phyloP scores from a whole-genome alignment of 2,888 invertebrate species.

The Eurytoma adleriae region DNA sequence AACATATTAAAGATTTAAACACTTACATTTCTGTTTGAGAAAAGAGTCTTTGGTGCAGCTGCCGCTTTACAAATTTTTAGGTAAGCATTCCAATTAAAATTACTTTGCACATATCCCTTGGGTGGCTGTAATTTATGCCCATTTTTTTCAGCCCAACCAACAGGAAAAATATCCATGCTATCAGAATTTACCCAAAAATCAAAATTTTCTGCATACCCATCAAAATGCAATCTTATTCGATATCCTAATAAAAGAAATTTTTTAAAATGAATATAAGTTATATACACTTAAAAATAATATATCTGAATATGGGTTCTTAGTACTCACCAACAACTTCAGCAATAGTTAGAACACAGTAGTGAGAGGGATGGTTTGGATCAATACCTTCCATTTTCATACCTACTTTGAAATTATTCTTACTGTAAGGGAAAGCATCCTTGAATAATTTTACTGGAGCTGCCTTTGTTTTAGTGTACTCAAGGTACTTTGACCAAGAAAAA shows the following conservation, averaged over 20 bases:
- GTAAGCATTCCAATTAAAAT: slow-evolving; percentile 91
- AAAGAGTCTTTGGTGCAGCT: slow-evolving; percentile 88
- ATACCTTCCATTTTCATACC: slow-evolving; percentile 96
- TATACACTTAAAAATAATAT: neutral
- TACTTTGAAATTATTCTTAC: slow-evolving; percentile 86
- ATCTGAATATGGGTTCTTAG: slow-evolving; percentile 4
- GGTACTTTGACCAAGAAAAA: slow-evolving; percentile 87
- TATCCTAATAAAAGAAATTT: slow-evolving; percentile 78
- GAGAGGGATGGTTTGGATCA: slow-evolving; percentile 92
- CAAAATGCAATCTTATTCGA: slow-evolving; percentile 92
- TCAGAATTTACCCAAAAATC: slow-evolving; percentile 97
- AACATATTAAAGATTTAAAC: neutral
- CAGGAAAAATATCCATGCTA: slow-evolving; percentile 93
- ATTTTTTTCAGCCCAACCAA: slow-evolving; percentile 95
- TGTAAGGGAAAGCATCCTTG: slow-evolving; percentile 86
- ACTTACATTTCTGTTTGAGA: slow-evolving; percentile 82
- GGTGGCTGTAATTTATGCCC: slow-evolving; percentile 89
- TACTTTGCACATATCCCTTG: slow-evolving; percentile 79
- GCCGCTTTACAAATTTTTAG: slow-evolving; percentile 85
- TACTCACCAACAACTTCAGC: slow-evolving; percentile 81
- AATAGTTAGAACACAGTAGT: slow-evolving; percentile 92
- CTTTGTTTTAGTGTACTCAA: slow-evolving; percentile 84
- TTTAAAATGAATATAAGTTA: slow-evolving; percentile 26
- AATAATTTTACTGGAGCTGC: slow-evolving; percentile 88
- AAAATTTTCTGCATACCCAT: slow-evolving; percentile 91